Conservation (phyloP, 2,888 invertebrate species). For the Ornithoptera alexandrae region DNA sequence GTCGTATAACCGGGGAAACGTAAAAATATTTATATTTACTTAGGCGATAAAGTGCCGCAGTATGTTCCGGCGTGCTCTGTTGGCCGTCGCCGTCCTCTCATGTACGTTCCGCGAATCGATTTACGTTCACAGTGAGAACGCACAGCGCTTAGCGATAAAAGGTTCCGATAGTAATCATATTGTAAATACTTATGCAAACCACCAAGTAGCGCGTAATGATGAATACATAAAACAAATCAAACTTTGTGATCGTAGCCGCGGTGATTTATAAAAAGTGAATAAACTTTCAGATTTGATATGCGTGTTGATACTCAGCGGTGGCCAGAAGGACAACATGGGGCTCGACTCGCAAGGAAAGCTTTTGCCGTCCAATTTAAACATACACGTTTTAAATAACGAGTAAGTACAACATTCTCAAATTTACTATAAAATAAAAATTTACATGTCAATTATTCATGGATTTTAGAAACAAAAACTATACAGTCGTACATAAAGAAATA, state of each 20-base stretch:
- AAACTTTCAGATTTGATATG: slow-evolving; percentile 68
- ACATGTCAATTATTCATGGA: too few species aligned
- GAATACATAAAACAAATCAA: neutral
- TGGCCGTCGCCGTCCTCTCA: slow-evolving; percentile 60
- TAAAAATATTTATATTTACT: slow-evolving; percentile 27
- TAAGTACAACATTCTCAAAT: slow-evolving; percentile 44
- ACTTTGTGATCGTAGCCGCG: neutral
- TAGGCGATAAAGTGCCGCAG: slow-evolving; percentile 49
- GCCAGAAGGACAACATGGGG: slow-evolving; percentile 68
- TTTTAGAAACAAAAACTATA: too few species aligned
- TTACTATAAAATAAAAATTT: neutral
- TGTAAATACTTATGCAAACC: slow-evolving; percentile 27
- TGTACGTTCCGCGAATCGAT: slow-evolving; percentile 66
- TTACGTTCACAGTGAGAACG: slow-evolving; percentile 51
- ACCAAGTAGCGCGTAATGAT: neutral
- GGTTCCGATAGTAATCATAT: slow-evolving; percentile 58
- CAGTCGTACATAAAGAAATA: too few species aligned
- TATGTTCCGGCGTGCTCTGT: slow-evolving; percentile 65
- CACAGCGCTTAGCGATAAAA: slow-evolving; percentile 64
- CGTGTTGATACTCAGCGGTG: slow-evolving; percentile 64
- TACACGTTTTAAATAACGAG: slow-evolving; percentile 60
- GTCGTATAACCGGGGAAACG: neutral
- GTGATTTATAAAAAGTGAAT: slow-evolving; percentile 18
- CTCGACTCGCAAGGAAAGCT: slow-evolving; percentile 57
- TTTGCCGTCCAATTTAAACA: slow-evolving; percentile 59